Conservation (phyloP, 2,888 invertebrate genomes). For the Brenthis hecate region DNA sequence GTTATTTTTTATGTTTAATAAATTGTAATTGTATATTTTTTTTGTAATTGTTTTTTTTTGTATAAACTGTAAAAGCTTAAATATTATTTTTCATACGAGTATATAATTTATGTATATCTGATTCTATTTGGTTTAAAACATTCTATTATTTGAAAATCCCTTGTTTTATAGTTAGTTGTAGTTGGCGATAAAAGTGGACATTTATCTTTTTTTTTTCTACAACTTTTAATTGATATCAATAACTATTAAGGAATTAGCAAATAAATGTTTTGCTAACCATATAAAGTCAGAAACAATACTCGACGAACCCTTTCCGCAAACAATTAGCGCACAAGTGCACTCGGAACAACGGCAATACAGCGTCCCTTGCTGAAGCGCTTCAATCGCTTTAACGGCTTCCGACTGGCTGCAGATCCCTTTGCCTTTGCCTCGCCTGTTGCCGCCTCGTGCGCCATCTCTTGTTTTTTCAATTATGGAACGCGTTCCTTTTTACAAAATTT, state of each 20-base stretch:
- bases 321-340: constrained; percentile 78
- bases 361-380: constrained; percentile 52
- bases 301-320: constrained; percentile 79
- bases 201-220: too few relatives aligned
- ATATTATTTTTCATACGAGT: too few relatives aligned
- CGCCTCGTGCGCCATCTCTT: constrained; percentile 62
- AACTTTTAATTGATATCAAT: background rate
- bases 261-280: constrained; percentile 59
- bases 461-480: constrained; percentile 60
- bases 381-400: constrained; percentile 59
- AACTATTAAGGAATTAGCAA: background rate
- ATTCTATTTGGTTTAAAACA: too few relatives aligned
- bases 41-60: background rate
- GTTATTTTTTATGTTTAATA: background rate
- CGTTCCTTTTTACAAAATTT: constrained; percentile 21
- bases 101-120: too few relatives aligned
- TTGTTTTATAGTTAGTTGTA: too few relatives aligned
- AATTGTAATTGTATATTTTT: background rate
- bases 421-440: constrained; percentile 59
- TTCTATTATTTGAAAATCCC: too few relatives aligned
- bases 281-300: constrained; percentile 73
- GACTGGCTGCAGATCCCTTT: constrained; percentile 73
- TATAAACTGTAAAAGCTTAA: background rate
- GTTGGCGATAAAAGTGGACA: too few relatives aligned
- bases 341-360: constrained; percentile 74